Conservation (phyloP, 2,888 invertebrate species). For the Polyploca ridens region DNA sequence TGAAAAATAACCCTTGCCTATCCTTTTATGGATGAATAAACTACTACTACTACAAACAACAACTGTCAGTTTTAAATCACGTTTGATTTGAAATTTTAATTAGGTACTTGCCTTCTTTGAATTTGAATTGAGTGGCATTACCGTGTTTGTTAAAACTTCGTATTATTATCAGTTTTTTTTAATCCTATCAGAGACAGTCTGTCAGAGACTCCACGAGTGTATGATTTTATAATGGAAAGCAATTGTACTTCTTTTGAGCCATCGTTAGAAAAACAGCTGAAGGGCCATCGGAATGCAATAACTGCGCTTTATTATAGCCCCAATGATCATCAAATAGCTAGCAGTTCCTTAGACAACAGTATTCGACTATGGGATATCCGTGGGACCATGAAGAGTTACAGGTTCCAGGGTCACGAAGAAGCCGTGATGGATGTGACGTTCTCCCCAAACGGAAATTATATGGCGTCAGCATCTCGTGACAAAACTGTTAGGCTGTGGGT, state of each 20-base stretch:
- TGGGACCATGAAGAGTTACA: slow-evolving; percentile 90
- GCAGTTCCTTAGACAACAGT: slow-evolving; percentile 91
- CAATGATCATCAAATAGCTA: slow-evolving; percentile 89
- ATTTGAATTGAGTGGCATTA: too few relatives aligned
- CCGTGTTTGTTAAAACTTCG: too few relatives aligned
- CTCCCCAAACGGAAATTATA: slow-evolving; percentile 91
- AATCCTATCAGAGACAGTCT: not conserved
- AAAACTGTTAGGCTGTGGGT: slow-evolving; percentile 94
- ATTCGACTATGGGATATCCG: slow-evolving; percentile 89
- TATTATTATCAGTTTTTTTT: too few relatives aligned
- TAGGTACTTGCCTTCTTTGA: too few relatives aligned
- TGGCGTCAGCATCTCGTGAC: slow-evolving; percentile 94
- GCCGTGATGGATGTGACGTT: slow-evolving; percentile 91
- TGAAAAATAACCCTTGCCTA: too few relatives aligned
- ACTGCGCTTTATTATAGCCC: slow-evolving; percentile 92
- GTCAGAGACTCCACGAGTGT: not conserved
- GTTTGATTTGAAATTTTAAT: too few relatives aligned
- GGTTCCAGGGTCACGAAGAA: slow-evolving; percentile 91
- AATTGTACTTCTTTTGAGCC: slow-evolving; percentile 70
- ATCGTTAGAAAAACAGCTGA: slow-evolving; percentile 89
- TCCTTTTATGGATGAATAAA: too few relatives aligned
- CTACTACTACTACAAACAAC: too few relatives aligned
- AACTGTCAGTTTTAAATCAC: too few relatives aligned
- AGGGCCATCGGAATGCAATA: slow-evolving; percentile 91
- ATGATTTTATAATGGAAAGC: slow-evolving; percentile 46